Percentiles rank a stretch among this genome's conserved stretches.
Evolutionary conservation across 2,888 invertebrate genomes (phyloP).

Genomic region (Papilio protenor): DNA sequence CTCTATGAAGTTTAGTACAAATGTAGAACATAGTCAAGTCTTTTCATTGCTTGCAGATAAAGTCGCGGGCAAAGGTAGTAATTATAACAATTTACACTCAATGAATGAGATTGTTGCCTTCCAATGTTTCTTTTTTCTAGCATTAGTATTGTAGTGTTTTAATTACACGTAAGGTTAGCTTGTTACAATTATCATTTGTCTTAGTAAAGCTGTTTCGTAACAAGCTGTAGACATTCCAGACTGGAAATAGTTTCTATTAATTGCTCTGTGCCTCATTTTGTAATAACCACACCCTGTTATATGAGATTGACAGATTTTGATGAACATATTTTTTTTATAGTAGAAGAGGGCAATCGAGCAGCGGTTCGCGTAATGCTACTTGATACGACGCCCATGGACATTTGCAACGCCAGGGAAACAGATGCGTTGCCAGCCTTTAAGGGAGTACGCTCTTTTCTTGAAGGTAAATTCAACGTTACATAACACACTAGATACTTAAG

Average conservation of each 20-base stretch:
- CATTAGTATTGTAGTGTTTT: constrained; percentile 30
- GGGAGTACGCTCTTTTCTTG: too few species aligned
- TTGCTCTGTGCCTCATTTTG: constrained; percentile 51
- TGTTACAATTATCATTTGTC: constrained; percentile 48
- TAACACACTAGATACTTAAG: not conserved
- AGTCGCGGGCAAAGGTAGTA: too few species aligned
- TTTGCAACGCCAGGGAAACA: too few species aligned
- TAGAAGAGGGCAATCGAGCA: too few species aligned
- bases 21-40: too few species aligned
- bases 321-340: constrained; percentile 31
- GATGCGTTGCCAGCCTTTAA: too few species aligned
- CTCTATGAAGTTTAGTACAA: too few species aligned
- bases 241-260: constrained; percentile 56
- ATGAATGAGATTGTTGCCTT: constrained; percentile 24
- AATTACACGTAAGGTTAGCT: constrained; percentile 42
- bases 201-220: constrained; percentile 60
- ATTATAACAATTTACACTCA: not conserved
- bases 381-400: too few species aligned
- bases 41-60: too few species aligned
- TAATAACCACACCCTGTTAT: constrained; percentile 10
- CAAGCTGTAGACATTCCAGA: constrained; percentile 53
- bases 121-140: constrained; percentile 30
- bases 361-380: too few species aligned
- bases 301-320: constrained; percentile 46
- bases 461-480: too few species aligned